Conservation (phyloP, 1,140 invertebrate genomes). For the Centruroides sculpturatus region DNA sequence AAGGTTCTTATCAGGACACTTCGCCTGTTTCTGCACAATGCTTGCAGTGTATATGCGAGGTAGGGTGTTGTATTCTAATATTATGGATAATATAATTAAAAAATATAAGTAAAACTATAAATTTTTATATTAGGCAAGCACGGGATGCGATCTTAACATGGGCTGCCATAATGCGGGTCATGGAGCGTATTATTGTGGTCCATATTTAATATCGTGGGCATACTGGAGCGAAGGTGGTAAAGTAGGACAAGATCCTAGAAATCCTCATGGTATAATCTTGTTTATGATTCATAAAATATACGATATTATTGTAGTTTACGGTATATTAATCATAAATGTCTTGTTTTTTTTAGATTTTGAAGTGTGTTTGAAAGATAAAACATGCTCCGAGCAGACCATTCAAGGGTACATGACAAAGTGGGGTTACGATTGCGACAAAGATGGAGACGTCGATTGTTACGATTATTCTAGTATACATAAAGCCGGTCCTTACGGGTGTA, state of each 20-base stretch:
- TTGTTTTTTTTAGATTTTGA: constrained; percentile 40
- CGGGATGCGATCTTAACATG: constrained; percentile 12
- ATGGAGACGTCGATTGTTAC: constrained; percentile 57
- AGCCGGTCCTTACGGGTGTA: constrained; percentile 14
- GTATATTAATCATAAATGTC: too few relatives aligned
- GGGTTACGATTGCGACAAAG: constrained; percentile 63
- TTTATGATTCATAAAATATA: too few relatives aligned
- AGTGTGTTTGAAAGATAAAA: constrained; percentile 53
- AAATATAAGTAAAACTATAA: too few relatives aligned
- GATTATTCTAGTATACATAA: constrained; percentile 64
- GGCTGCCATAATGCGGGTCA: constrained; percentile 16
- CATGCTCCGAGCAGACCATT: constrained; percentile 53
- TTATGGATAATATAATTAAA: too few relatives aligned
- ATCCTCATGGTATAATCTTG: constrained; percentile 2
- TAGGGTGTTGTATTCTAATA: too few relatives aligned
- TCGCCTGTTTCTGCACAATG: too few relatives aligned
- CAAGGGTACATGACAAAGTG: constrained; percentile 65
- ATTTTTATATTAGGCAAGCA: constrained; percentile 7
- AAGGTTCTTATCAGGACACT: too few relatives aligned
- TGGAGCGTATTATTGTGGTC: constrained; percentile 41
- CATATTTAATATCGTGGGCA: constrained; percentile 69
- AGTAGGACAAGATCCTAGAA: constrained; percentile 34
- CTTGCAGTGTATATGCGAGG: too few relatives aligned
- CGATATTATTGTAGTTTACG: too few relatives aligned
- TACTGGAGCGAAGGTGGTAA: constrained; percentile 65